phyloP scores from a whole-genome alignment of 2,797 vertebrate species.

The Myotis daubentonii region DNA sequence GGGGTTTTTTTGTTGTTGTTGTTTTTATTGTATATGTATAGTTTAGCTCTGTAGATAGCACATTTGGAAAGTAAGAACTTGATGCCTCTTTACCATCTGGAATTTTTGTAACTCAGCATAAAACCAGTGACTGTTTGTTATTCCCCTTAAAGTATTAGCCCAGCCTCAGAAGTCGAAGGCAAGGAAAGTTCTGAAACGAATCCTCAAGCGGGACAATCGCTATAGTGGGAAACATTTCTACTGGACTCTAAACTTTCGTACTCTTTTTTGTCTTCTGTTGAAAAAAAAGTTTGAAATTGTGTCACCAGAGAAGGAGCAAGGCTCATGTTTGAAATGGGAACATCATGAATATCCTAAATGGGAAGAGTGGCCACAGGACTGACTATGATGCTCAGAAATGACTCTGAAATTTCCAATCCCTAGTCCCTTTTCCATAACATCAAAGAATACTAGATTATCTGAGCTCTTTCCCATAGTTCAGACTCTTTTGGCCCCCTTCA shows the following conservation, averaged over 20 bases:
- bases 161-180: conserved; percentile 18
- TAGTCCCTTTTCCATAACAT: background rate
- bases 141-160: background rate
- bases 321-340: background rate
- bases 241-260: background rate
- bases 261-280: background rate
- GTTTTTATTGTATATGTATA: background rate
- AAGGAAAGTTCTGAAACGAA: background rate
- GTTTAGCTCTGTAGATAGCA: background rate
- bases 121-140: background rate
- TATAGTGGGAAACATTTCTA: background rate
- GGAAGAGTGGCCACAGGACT: background rate
- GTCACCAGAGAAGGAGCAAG: background rate
- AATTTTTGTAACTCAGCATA: conserved; percentile 32
- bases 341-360: background rate
- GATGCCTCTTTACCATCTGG: conserved; percentile 27
- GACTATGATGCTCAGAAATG: background rate
- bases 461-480: background rate
- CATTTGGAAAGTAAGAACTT: conserved; percentile 3
- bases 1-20: background rate
- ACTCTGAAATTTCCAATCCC: conserved; percentile 8
- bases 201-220: background rate
- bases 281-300: background rate
- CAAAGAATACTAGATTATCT: background rate
- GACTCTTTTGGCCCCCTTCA: background rate